Evolutionary conservation across 2,797 vertebrate genomes (phyloP), one percentile per base, ranked within the genome.

Genomic region (Notolepis coatsorum): DNA sequence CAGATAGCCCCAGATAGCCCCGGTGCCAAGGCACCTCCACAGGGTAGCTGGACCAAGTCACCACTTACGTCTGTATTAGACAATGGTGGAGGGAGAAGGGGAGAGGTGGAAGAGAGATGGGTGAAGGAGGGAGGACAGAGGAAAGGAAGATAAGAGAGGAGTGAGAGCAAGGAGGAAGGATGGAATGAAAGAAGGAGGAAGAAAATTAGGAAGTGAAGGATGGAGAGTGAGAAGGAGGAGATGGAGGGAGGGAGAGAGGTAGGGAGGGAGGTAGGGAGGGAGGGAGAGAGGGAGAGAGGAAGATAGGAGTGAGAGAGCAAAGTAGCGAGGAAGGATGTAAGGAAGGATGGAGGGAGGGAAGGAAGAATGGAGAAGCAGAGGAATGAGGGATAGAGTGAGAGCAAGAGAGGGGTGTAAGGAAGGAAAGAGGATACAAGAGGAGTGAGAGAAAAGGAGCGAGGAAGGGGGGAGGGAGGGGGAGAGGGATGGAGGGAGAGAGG

Each of bases 1-100:
- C 48, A n/a, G n/a, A n/a, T n/a, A n/a, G n/a, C n/a, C n/a, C n/a
- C n/a, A n/a, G n/a, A n/a, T n/a, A n/a, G n/a, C n/a, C n/a, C n/a
- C n/a, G n/a, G 23, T 60, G 64, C 78, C 78, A 82, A 52, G 47
- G 37, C 30, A 65, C 55, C n/a, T n/a, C n/a, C 81, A 59, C 83
- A 71, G 49, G 58, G 71, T 30, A 49, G 18, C 31, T 64, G 67
- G 41, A 61, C 18, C 52, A 5, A 49, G 67, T 61, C 46, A 59
- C n/a, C 54, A 51, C 49, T 49, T 7, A 50, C 54, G 61, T 67
- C 62, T 61, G 73, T 7, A 60, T 47, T 27, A 7, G 23, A 12
- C n/a, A n/a, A n/a, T n/a, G n/a, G n/a, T n/a, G n/a, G 25, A 49
- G n/a, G 8, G 8, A 49, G n/a, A 17, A 17, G 28, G 3, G 47